These are phyloP conservation scores for Rhipidura dahli DNA, from an alignment of 2,113 vertebrate genomes.

Conservation along the genomic window DNA sequence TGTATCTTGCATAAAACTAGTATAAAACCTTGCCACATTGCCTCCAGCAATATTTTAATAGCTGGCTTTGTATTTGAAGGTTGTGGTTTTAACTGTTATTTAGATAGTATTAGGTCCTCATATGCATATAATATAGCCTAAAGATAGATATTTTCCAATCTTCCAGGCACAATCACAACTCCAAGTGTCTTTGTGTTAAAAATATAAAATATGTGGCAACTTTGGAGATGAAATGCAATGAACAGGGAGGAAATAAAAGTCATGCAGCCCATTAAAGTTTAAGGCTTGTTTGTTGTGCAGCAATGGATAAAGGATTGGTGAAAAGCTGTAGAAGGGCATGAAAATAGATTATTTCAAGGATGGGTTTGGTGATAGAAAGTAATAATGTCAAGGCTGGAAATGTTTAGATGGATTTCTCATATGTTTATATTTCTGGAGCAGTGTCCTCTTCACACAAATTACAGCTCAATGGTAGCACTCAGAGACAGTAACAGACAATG, in stretches of 20 bases:
- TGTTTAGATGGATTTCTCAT: background rate
- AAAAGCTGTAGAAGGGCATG: background rate
- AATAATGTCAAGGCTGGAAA: background rate
- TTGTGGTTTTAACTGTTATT: slow-evolving; percentile 67
- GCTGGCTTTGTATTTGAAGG: slow-evolving; percentile 65
- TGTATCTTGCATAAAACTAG: slow-evolving; percentile 37
- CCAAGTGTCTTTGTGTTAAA: background rate
- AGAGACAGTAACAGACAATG: background rate
- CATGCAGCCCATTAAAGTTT: slow-evolving; percentile 16
- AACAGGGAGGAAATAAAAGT: slow-evolving; percentile 41
- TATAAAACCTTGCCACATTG: slow-evolving; percentile 58
- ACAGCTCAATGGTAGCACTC: background rate
- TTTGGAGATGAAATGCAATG: slow-evolving; percentile 1
- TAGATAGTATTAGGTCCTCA: slow-evolving; percentile 65
- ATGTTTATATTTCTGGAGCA: slow-evolving; percentile 4
- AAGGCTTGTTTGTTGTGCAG: slow-evolving; percentile 16
- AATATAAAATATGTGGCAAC: slow-evolving; percentile 1
- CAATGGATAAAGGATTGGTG: background rate
- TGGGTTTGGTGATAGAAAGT: background rate
- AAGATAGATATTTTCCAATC: slow-evolving; percentile 6
- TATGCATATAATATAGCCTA: slow-evolving; percentile 52
- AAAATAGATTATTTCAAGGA: slow-evolving; percentile 7
- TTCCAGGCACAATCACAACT: slow-evolving; percentile 32
- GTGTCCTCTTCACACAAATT: background rate
- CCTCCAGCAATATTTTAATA: slow-evolving; percentile 67